Evolutionary conservation across 2,797 vertebrate species (phyloP).

Genomic region (Cynodonichthys magdalenae): DNA sequence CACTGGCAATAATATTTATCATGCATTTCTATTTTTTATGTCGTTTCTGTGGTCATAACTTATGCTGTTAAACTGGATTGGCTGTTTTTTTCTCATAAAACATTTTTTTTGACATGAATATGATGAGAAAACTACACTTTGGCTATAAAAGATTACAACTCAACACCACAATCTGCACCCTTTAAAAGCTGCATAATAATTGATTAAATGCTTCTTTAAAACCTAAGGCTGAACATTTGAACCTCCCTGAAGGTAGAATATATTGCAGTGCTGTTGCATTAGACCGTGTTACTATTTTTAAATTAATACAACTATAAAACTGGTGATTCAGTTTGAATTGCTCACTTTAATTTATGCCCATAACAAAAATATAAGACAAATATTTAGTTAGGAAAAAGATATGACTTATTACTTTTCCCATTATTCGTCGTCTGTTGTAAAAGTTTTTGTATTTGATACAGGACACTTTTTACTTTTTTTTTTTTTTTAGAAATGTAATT

Average conservation of each 20-base stretch:
- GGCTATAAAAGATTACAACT: background rate
- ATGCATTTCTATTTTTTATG: background rate
- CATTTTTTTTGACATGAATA: background rate
- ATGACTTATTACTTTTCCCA: constrained; percentile 4
- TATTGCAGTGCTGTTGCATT: background rate
- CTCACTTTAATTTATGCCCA: constrained; percentile 4
- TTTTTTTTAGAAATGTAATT: constrained; percentile 10
- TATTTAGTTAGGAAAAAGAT: background rate
- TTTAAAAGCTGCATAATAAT: constrained; percentile 1
- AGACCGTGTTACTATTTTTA: background rate
- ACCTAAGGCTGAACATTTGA: background rate
- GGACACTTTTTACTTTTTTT: constrained; percentile 8
- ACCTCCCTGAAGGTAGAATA: background rate
- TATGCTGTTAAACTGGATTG: no score
- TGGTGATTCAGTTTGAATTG: constrained; percentile 9
- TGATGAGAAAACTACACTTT: background rate
- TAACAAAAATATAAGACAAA: background rate
- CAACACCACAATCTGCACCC: constrained; percentile 2
- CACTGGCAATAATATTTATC: background rate
- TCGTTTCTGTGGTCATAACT: no score
- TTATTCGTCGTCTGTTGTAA: constrained; percentile 5
- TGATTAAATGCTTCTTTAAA: background rate
- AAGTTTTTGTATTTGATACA: constrained; percentile 12
- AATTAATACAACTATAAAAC: background rate
- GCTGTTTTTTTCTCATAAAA: no score